Percentiles rank a stretch among this genome's conserved stretches.
Evolutionary conservation across 1,140 invertebrate genomes (phyloP).

Genomic region (Drosophila tsacasi): DNA sequence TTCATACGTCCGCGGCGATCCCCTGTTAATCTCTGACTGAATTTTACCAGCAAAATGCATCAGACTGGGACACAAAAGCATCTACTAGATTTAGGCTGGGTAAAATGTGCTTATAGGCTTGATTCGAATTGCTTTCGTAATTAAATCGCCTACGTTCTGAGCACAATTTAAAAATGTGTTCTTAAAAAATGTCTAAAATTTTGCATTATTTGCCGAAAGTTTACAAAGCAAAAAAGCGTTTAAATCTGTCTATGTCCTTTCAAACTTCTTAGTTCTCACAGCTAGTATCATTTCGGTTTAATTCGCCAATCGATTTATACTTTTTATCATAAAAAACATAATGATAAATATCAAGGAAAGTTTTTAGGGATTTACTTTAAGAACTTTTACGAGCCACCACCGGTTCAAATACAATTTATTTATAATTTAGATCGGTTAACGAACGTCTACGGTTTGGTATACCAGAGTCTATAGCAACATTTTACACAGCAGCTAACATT

Average conservation of each 20-base stretch:
- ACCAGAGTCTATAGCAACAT: slow-evolving; percentile 60
- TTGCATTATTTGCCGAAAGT: not conserved
- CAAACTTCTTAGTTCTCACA: slow-evolving; percentile 47
- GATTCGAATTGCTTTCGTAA: not conserved
- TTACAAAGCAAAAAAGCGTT: not conserved
- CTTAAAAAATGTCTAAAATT: not conserved
- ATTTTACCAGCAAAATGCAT: not conserved
- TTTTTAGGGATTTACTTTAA: slow-evolving; percentile 18
- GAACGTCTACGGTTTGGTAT: slow-evolving; percentile 30
- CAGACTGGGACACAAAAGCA: slow-evolving; percentile 11
- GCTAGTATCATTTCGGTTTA: slow-evolving; percentile 7
- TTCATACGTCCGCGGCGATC: not conserved
- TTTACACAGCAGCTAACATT: slow-evolving; percentile 73
- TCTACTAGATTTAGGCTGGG: slow-evolving; percentile 55
- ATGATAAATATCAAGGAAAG: not conserved
- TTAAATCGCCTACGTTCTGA: not conserved
- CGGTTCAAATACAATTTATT: slow-evolving; percentile 32
- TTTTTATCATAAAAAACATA: not conserved
- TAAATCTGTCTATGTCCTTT: not conserved
- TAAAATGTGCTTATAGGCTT: slow-evolving; percentile 62
- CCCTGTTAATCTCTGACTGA: not conserved
- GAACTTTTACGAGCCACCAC: slow-evolving; percentile 61
- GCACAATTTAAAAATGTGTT: not conserved
- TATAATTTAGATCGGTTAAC: slow-evolving; percentile 28
- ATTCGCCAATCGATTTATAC: slow-evolving; percentile 1